A percentile compares a stretch with the other conserved stretches of the same genome.
These are phyloP conservation scores for Stratiolaelaps scimitus DNA, from an alignment of 1,140 invertebrate species.

Conservation along the genomic window DNA sequence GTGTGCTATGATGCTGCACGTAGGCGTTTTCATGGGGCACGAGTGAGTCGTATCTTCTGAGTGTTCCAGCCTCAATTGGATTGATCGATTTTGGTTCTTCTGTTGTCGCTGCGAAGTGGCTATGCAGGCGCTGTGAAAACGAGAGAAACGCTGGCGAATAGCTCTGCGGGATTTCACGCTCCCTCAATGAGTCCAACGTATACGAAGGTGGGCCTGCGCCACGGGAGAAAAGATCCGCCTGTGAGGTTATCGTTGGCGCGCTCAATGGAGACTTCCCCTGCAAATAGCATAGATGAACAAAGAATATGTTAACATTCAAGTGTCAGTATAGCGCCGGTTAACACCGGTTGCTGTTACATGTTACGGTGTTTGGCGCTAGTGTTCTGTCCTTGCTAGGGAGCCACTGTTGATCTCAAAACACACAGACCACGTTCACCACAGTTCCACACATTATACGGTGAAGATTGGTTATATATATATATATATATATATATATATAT, in stretches of 20 bases:
- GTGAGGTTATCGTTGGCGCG: constrained; percentile 20
- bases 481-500: no score
- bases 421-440: no score
- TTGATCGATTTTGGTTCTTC: no score
- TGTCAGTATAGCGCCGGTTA: no score
- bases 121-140: constrained; percentile 12
- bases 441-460: no score
- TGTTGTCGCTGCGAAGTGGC: constrained; percentile 4
- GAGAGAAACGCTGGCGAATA: constrained; percentile 23
- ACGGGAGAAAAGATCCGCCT: constrained; percentile 13
- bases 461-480: no score
- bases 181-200: neutral
- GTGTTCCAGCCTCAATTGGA: no score
- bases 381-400: no score
- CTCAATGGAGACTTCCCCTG: constrained; percentile 23
- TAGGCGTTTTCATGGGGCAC: neutral
- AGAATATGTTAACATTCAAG: no score
- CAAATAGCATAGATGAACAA: neutral
- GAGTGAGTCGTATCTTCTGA: neutral
- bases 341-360: no score
- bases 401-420: no score
- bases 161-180: neutral
- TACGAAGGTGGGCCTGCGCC: constrained; percentile 8
- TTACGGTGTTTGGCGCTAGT: no score
- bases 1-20: neutral